A percentile compares a stretch with the other conserved stretches of the same genome.
Evolutionary conservation across 2,888 invertebrate genomes (phyloP).

Genomic region (Drosophila setosimentum): DNA sequence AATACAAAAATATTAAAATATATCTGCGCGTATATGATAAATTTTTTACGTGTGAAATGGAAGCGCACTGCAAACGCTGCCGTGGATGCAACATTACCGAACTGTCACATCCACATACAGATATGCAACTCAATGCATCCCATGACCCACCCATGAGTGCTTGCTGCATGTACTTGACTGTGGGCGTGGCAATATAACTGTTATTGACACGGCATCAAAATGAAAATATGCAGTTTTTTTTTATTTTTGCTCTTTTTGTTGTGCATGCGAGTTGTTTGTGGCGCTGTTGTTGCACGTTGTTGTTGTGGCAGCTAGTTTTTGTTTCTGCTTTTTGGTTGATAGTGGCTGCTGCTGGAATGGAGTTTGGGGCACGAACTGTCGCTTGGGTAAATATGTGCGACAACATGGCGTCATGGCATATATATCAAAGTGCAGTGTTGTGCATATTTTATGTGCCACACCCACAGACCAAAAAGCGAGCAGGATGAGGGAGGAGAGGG

Average conservation of each 20-base stretch:
- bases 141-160: conserved; percentile 1
- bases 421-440: conserved; percentile 66
- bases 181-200: conserved; percentile 71
- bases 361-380: conserved; percentile 19
- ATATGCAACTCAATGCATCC: not conserved
- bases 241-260: conserved; percentile 37
- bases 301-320: conserved; percentile 7
- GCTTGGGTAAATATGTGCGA: conserved; percentile 74
- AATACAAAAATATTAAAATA: conserved; percentile 1
- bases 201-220: conserved; percentile 80
- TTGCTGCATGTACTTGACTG: conserved; percentile 36
- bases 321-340: conserved; percentile 14
- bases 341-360: conserved; percentile 7
- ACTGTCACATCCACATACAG: not conserved
- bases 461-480: conserved; percentile 1
- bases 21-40: not conserved
- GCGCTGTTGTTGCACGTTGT: conserved; percentile 12
- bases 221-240: conserved; percentile 69
- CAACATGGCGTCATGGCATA: conserved; percentile 61
- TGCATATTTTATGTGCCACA: conserved; percentile 70
- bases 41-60: conserved; percentile 12
- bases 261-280: conserved; percentile 18
- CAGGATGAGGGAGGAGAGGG: not conserved
- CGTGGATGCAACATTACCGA: conserved; percentile 11
- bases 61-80: conserved; percentile 34